Evolutionary conservation across 1,140 invertebrate species (phyloP).

Genomic region (Danaus melanippus): DNA sequence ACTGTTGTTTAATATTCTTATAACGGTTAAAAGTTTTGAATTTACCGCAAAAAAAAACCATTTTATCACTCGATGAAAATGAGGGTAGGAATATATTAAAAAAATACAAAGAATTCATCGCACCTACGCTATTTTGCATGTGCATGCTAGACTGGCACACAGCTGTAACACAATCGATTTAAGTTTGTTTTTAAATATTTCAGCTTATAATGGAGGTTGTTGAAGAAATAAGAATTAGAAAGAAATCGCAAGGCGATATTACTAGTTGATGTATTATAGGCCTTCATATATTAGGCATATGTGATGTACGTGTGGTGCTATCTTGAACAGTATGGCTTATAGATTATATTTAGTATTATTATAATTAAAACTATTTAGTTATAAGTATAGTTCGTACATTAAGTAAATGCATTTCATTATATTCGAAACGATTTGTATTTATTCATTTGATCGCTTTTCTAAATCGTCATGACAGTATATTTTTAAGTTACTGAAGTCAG

Average conservation of each 20-base stretch:
- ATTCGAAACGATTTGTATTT: slow-evolving; percentile 6
- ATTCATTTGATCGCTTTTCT: slow-evolving; percentile 9
- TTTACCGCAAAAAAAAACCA: too few relatives aligned
- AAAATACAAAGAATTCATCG: too few relatives aligned
- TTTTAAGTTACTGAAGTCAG: slow-evolving; percentile 12
- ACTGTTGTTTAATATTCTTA: too few relatives aligned
- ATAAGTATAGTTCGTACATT: too few relatives aligned
- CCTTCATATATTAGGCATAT: slow-evolving; percentile 7
- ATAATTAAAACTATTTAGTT: too few relatives aligned
- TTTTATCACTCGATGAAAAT: too few relatives aligned
- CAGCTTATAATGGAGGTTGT: slow-evolving; percentile 71
- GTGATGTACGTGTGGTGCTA: slow-evolving; percentile 34
- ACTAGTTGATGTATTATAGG: slow-evolving; percentile 37
- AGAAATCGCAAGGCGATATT: slow-evolving; percentile 61
- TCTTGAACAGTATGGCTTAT: slow-evolving; percentile 7
- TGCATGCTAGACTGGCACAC: slow-evolving; percentile 15
- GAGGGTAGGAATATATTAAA: too few relatives aligned
- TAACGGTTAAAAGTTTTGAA: too few relatives aligned
- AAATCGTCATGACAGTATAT: slow-evolving; percentile 45
- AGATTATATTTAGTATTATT: too few relatives aligned
- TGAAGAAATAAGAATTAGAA: slow-evolving; percentile 69
- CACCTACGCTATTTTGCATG: slow-evolving; percentile 16
- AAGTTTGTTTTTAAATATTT: slow-evolving; percentile 47
- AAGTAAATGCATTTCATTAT: neutral
- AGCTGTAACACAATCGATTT: slow-evolving; percentile 6